Evolutionary conservation across 2,113 vertebrate genomes (phyloP), one percentile per base, ranked within the genome.

Genomic region (Pheucticus melanocephalus): DNA sequence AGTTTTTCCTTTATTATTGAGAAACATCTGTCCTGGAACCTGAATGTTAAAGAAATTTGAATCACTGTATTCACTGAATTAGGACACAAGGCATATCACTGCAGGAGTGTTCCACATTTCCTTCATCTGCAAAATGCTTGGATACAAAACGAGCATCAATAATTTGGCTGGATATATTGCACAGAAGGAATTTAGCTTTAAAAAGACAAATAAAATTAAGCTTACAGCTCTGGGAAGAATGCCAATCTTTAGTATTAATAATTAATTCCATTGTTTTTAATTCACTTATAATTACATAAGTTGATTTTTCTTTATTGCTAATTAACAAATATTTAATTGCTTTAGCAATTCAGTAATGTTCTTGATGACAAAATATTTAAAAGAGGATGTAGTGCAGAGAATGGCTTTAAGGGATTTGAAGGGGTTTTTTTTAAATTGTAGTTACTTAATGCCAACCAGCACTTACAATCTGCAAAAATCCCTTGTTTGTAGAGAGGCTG

Each of bases 191-290:
- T 82, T 90, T 70, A 88, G 78, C 42, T 91, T 95, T 96, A 86
- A 71, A 94, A 88, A 90, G 86, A 73, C 84, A 92, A 98, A 73
- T 61, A 86, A 92, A 95, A 96, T 95, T 71, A 35, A 50, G 82
- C 85, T 92, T 95, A 90, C 71, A 91, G 82, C 71, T 95, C 97
- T 95, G 97, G 98, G 97, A 97, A 97, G 82, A 94, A 86, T 92
- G 96, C 97, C 97, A 98, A 40, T 81, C 90, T 96, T 95, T 77
- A 95, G 81, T 88, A 97, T 97, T 97, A 97, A 97, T 96, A 97
- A 97, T 97, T 97, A 97, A 97, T 96, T 95, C 89, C 68, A 95
- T 97, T 98, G 96, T 97, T 97, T 97, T 96, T 73, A 97, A 97
- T 95, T 97, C 86, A 79, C 40, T 96, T 97, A 92, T 96, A 98